phyloP scores from a whole-genome alignment of 1,140 invertebrate species.

The Atta cephalotes region DNA sequence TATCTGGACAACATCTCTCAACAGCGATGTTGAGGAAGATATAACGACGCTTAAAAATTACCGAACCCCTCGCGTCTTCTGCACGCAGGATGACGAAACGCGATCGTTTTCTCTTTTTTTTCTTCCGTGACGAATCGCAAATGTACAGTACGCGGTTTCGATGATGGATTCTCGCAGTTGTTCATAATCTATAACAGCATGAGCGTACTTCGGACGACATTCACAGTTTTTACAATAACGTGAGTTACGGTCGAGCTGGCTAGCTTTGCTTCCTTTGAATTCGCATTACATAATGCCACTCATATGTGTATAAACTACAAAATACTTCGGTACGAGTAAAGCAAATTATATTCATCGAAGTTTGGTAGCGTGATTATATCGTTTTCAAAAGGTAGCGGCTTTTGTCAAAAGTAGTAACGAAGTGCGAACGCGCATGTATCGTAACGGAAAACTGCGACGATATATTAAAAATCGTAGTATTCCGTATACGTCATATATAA shows the following conservation, averaged over 20 bases:
- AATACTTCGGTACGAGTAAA: neutral
- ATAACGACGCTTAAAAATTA: neutral
- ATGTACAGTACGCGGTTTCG: conserved; percentile 71
- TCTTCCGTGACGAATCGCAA: conserved; percentile 41
- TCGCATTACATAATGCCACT: neutral
- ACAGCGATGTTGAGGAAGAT: neutral
- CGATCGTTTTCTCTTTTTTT: conserved; percentile 18
- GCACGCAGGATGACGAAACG: neutral
- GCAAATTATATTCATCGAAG: neutral
- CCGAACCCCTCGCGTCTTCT: neutral
- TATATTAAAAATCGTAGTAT: conserved; percentile 19
- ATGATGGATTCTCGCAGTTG: conserved; percentile 62
- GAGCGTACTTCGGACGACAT: neutral
- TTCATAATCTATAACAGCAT: neutral
- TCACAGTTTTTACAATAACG: neutral
- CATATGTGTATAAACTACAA: neutral
- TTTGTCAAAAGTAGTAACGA: neutral
- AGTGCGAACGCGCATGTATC: neutral
- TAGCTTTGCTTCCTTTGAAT: conserved; percentile 34
- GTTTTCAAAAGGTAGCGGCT: neutral
- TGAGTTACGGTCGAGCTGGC: neutral
- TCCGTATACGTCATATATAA: neutral
- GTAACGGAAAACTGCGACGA: neutral
- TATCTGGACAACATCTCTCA: neutral
- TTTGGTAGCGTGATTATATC: conserved; percentile 4